Base-by-base conservation (phyloP, 2,888 invertebrate genomes). In the Drosophila eohydei region DNA sequence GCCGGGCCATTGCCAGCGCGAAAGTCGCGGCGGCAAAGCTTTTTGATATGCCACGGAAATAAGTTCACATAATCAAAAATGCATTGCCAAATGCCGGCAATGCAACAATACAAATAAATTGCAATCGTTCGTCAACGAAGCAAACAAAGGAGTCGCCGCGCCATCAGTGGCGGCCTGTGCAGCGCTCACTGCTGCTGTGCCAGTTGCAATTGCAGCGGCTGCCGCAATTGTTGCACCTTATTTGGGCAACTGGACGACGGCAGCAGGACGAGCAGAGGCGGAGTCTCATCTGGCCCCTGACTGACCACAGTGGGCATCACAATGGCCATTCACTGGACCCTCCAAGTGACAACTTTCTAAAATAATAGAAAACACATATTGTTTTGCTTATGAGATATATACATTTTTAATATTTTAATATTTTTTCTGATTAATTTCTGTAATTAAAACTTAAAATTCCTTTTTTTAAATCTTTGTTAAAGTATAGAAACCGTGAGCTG, bases 81-180 rank as follows among this genome's bases (percentile, higher is more conserved):
- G 82, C 85, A 89, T 74, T 75, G 76, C 83, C 78, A 87, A 82
- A 86, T 86, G 88, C 71, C 77, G 78, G 76, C 81, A 85, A 88
- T 88, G 90, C 90, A 89, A 86, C 90, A 86, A 89, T 86, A 89
- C 86, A 86, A 86, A 86, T 86, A 86, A 86, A 86, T 86, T 86
- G 86, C 86, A 83, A 78, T 85, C 86, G 88, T 88, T 85, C 90
- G 90, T 86, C 86, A 86, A 85, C 69, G n/a, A 62, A 70, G 34
- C 38, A 81, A 89, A 81, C 83, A 81, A 87, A 89, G 78, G 78
- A 74, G 28, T 74, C 65, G 88, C 74, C 73, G 77, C 80, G 40
- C 28, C 61, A 58, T 44, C 66, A 55, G 67, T 50, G 67, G 43
- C 62, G 14, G 62, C 32, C 48, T 16, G 65, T 48, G 54, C 67